Evolutionary conservation across 2,888 invertebrate species (phyloP).

Genomic region (Platynereis dumerilii): DNA sequence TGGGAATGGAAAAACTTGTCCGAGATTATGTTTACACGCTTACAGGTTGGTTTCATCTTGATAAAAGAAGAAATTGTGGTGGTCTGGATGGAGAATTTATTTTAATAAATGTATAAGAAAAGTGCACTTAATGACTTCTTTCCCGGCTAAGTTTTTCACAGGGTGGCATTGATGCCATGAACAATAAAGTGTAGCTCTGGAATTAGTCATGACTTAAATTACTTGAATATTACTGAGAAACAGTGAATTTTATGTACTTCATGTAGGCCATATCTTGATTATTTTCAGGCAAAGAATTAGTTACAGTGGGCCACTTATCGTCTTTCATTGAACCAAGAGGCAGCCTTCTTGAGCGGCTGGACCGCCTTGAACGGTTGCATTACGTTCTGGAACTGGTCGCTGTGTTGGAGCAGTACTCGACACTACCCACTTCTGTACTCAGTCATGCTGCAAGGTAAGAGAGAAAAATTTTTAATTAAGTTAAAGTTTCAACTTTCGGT

Average conservation of each 20-base stretch:
- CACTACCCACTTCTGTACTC: constrained; percentile 41
- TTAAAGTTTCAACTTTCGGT: too few species aligned
- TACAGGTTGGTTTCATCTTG: constrained; percentile 23
- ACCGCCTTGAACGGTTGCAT: constrained; percentile 44
- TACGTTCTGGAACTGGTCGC: constrained; percentile 47
- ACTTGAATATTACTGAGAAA: background rate
- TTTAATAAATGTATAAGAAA: background rate
- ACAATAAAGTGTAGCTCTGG: background rate
- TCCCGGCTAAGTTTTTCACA: too few species aligned
- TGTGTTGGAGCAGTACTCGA: constrained; percentile 45
- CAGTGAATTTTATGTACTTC: background rate
- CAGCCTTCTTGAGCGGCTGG: constrained; percentile 37
- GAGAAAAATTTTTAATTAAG: too few species aligned
- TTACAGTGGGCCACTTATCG: constrained; percentile 38
- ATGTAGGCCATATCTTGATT: background rate
- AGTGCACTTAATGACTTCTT: background rate
- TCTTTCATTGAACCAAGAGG: constrained; percentile 32
- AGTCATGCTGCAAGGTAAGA: constrained; percentile 36
- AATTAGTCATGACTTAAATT: background rate
- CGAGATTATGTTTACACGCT: constrained; percentile 48
- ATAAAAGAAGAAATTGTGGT: too few species aligned
- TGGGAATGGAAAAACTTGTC: constrained; percentile 51
- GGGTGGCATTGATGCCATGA: too few species aligned
- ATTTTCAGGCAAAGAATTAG: constrained; percentile 39
- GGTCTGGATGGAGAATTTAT: too few species aligned